These are phyloP conservation scores for Plutomurus gul DNA, from an alignment of 1,140 invertebrate genomes.

Conservation along the genomic window DNA sequence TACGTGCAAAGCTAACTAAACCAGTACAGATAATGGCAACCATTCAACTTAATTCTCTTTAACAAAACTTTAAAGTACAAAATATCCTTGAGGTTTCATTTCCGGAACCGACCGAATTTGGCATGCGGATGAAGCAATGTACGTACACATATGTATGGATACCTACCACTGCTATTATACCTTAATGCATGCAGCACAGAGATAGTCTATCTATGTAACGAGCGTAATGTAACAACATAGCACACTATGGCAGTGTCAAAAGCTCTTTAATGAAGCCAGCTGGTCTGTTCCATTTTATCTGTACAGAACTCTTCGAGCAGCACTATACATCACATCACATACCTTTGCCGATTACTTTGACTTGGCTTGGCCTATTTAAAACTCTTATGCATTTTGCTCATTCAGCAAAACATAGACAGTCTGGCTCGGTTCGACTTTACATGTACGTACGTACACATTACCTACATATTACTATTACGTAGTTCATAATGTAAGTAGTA, in stretches of 20 bases:
- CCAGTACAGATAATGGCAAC: background rate
- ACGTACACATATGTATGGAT: too few species aligned
- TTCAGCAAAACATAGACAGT: conserved; percentile 16
- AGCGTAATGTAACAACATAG: too few species aligned
- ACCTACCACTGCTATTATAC: too few species aligned
- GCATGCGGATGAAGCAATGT: conserved; percentile 9
- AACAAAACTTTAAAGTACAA: background rate
- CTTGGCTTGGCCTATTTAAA: conserved; percentile 27
- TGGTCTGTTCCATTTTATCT: conserved; percentile 16
- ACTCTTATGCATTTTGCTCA: background rate
- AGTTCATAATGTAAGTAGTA: too few species aligned
- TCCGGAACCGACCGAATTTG: conserved; percentile 29
- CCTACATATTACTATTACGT: background rate
- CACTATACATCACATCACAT: background rate
- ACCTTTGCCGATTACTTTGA: background rate
- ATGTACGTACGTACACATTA: background rate
- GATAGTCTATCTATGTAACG: too few species aligned
- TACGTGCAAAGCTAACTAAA: background rate
- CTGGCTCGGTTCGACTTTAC: background rate
- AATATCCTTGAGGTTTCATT: conserved; percentile 29
- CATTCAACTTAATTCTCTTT: conserved; percentile 13
- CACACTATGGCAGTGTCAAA: too few species aligned
- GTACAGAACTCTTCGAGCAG: background rate
- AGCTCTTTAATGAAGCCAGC: conserved; percentile 21
- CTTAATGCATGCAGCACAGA: too few species aligned